Percentiles rank a stretch among this genome's conserved stretches.
Conservation (phyloP, 2,888 invertebrate genomes). For the Patella pellucida region DNA sequence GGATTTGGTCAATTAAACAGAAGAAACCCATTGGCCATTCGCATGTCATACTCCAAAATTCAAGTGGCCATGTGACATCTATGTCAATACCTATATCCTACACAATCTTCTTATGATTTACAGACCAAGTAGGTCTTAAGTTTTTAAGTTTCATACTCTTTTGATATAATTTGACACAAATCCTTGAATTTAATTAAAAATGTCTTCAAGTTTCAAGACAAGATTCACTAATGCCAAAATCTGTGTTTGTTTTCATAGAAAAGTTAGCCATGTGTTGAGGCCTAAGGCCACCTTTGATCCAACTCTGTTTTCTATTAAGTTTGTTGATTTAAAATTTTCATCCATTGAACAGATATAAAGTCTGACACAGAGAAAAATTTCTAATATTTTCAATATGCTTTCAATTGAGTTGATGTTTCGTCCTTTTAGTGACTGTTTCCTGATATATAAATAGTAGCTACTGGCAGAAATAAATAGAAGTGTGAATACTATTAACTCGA, state of each 20-base stretch:
- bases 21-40: not conserved
- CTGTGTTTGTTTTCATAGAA: conserved; percentile 1
- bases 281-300: not conserved
- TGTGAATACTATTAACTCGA: too few species aligned
- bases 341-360: not conserved
- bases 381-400: conserved; percentile 6
- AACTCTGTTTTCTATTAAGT: not conserved
- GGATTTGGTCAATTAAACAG: not conserved
- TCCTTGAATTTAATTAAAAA: not conserved
- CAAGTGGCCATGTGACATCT: conserved; percentile 5
- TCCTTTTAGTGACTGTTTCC: too few species aligned
- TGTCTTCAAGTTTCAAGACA: too few species aligned
- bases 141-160: too few species aligned
- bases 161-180: not conserved
- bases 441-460: too few species aligned
- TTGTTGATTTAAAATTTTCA: conserved; percentile 8
- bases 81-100: conserved; percentile 5
- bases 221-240: not conserved
- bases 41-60: not conserved
- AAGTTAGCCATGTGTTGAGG: conserved; percentile 6
- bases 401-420: not conserved
- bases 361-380: conserved; percentile 2
- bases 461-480: too few species aligned
- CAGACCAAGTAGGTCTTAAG: too few species aligned
- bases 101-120: too few species aligned